These are phyloP conservation scores for Orycteropus afer DNA, from an alignment of 2,113 vertebrate species.

Conservation along the genomic window DNA sequence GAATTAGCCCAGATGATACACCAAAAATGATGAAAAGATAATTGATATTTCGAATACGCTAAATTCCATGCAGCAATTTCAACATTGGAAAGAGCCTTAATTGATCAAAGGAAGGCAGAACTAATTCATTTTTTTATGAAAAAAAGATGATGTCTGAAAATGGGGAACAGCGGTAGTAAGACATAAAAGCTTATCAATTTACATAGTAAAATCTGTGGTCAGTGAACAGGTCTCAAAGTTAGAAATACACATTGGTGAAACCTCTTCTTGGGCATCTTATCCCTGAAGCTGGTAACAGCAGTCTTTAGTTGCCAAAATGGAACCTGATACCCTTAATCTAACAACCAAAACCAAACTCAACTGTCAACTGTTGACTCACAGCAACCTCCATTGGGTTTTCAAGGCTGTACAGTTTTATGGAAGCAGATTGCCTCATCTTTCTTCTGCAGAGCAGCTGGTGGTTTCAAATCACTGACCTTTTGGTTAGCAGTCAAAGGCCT, in stretches of 20 bases:
- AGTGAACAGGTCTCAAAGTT: background rate
- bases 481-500: no score
- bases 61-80: background rate
- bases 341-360: no score
- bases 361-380: no score
- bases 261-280: background rate
- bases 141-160: constrained; percentile 8
- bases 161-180: background rate
- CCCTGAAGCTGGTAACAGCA: background rate
- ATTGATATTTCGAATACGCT: constrained; percentile 30
- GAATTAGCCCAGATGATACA: constrained; percentile 53
- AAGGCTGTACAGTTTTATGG: no score
- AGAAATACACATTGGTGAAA: background rate
- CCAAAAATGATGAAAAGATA: constrained; percentile 55
- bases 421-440: no score
- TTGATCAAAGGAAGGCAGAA: constrained; percentile 1
- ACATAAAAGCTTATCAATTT: background rate
- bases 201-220: constrained; percentile 21
- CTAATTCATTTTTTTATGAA: background rate
- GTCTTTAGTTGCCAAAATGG: background rate
- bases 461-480: no score
- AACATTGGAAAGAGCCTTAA: constrained; percentile 2
- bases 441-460: no score
- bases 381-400: no score
- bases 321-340: background rate